Evolutionary conservation across 2,797 vertebrate species (phyloP).

Genomic region (Sebastolobus alascanus): DNA sequence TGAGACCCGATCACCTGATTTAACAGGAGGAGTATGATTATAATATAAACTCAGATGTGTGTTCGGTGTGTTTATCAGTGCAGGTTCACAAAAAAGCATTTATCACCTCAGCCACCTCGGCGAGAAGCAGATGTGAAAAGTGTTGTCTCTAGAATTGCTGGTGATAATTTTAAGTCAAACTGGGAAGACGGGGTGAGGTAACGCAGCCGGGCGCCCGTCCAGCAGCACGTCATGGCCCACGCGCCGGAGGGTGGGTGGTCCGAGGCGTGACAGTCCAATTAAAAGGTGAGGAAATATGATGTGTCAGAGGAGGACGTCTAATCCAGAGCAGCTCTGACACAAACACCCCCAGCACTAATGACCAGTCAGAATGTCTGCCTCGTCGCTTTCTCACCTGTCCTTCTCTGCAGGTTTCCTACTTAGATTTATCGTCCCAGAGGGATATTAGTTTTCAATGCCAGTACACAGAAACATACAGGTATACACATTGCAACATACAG

Average conservation of each 20-base stretch:
- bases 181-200: conserved; percentile 9
- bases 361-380: conserved; percentile 44
- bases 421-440: background rate
- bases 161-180: background rate
- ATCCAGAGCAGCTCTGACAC: conserved; percentile 38
- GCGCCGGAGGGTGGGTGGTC: conserved; percentile 21
- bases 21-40: background rate
- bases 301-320: conserved; percentile 53
- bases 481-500: background rate
- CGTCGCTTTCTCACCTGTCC: background rate
- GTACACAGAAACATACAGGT: background rate
- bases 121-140: background rate
- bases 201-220: conserved; percentile 17
- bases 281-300: conserved; percentile 61
- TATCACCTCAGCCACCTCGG: background rate
- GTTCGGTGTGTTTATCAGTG: background rate
- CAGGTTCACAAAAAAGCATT: background rate
- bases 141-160: background rate
- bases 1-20: background rate
- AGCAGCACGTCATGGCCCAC: background rate
- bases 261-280: conserved; percentile 66
- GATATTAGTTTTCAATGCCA: background rate
- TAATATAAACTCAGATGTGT: background rate
- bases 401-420: background rate
- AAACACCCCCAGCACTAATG: conserved; percentile 35